Conservation (phyloP, 2,113 vertebrate species). For the Cyrtonyx montezumae region DNA sequence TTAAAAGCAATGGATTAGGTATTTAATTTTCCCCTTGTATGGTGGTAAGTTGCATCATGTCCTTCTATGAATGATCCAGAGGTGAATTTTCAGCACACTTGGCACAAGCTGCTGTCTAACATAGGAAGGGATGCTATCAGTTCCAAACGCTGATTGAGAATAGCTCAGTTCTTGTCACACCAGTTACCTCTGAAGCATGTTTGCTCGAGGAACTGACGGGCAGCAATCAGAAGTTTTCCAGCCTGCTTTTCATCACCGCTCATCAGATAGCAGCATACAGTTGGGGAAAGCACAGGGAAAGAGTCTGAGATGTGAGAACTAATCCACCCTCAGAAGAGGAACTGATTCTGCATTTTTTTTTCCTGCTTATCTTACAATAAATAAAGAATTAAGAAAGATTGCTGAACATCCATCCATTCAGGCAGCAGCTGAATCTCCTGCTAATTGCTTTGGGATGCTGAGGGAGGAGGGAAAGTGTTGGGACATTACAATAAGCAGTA, state of each 20-base stretch:
- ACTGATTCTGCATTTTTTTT: background rate
- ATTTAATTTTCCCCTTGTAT: background rate
- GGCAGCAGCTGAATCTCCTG: constrained; percentile 48
- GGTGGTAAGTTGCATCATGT: background rate
- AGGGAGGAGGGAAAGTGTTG: background rate
- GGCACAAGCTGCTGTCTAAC: background rate
- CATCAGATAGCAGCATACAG: background rate
- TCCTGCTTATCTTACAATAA: constrained; percentile 11
- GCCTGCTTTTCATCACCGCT: background rate
- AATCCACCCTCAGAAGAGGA: background rate
- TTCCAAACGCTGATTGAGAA: background rate
- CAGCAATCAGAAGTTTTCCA: background rate
- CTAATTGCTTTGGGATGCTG: background rate
- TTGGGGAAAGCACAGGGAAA: background rate
- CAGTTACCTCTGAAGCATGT: background rate
- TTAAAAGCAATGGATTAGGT: background rate
- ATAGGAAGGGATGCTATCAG: background rate
- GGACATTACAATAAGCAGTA: constrained; percentile 17
- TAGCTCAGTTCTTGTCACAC: background rate
- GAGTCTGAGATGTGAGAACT: background rate
- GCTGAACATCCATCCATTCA: constrained; percentile 52
- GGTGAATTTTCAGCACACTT: background rate
- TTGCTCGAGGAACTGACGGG: background rate
- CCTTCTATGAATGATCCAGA: background rate
- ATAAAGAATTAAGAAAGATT: constrained; percentile 51